phyloP scores from a whole-genome alignment of 2,113 vertebrate species.

The Alouatta palliata region DNA sequence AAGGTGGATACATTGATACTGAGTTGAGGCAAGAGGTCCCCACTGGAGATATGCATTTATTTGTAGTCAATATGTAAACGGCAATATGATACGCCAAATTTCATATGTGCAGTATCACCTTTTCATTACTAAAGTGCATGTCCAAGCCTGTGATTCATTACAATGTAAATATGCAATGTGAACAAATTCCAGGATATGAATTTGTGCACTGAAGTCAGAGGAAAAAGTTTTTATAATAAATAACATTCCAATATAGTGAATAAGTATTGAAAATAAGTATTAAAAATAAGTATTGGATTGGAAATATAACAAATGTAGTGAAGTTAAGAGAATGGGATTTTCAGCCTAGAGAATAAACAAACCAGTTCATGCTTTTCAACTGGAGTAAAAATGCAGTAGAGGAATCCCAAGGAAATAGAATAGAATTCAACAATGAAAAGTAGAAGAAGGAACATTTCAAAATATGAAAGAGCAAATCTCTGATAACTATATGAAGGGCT shows the following conservation, averaged over 20 bases:
- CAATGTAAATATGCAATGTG: background rate
- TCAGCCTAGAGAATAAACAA: background rate
- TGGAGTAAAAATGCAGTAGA: background rate
- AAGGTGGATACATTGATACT: background rate
- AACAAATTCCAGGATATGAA: background rate
- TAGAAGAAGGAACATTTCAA: background rate
- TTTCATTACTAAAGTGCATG: background rate
- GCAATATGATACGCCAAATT: background rate
- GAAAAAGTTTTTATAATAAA: background rate
- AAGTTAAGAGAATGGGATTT: background rate
- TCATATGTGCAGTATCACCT: rapidly evolving
- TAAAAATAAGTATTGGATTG: background rate
- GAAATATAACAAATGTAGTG: background rate
- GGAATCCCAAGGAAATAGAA: background rate
- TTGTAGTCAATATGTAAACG: background rate
- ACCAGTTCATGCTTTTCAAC: background rate
- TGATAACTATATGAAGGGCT: background rate
- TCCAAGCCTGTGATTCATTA: background rate
- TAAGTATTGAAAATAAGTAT: background rate
- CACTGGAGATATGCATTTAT: background rate
- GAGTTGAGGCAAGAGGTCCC: too few relatives aligned
- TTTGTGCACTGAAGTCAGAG: background rate
- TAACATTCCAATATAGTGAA: background rate
- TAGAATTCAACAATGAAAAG: background rate
- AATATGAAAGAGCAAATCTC: background rate